phyloP scores from a whole-genome alignment of 1,140 invertebrate genomes.

The Popillia japonica region DNA sequence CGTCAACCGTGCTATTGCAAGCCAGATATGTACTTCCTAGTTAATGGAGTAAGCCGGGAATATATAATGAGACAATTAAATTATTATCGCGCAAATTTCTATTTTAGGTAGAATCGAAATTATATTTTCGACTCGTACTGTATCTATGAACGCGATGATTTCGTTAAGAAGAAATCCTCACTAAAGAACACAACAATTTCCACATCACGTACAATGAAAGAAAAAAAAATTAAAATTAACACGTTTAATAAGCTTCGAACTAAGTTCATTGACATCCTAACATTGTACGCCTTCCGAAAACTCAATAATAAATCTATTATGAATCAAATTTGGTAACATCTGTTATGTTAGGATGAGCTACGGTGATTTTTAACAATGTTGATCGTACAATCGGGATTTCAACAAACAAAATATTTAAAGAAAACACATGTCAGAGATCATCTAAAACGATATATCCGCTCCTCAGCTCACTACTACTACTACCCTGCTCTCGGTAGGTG shows the following conservation, averaged over 20 bases:
- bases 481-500: not conserved
- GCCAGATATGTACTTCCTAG: slow-evolving; percentile 24
- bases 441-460: slow-evolving; percentile 1
- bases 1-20: slow-evolving; percentile 3
- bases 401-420: not conserved
- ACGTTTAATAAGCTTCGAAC: not conserved
- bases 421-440: not conserved
- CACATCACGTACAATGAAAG: not conserved
- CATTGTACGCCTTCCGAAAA: not conserved
- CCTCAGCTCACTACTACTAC: not conserved
- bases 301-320: slow-evolving; percentile 12
- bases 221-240: not conserved
- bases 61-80: slow-evolving; percentile 10
- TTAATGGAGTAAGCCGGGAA: slow-evolving; percentile 20
- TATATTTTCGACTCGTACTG: too few species aligned
- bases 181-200: not conserved
- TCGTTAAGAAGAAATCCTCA: too few species aligned
- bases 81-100: slow-evolving; percentile 1
- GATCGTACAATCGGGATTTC: not conserved
- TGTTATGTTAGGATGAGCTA: not conserved
- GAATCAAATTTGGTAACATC: slow-evolving; percentile 1
- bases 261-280: not conserved
- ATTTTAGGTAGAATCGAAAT: too few species aligned
- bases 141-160: too few species aligned
- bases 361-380: not conserved